Percentiles rank a stretch among this genome's conserved stretches.
Evolutionary conservation across 2,113 vertebrate genomes (phyloP).

Genomic region (Chrysochloris asiatica): DNA sequence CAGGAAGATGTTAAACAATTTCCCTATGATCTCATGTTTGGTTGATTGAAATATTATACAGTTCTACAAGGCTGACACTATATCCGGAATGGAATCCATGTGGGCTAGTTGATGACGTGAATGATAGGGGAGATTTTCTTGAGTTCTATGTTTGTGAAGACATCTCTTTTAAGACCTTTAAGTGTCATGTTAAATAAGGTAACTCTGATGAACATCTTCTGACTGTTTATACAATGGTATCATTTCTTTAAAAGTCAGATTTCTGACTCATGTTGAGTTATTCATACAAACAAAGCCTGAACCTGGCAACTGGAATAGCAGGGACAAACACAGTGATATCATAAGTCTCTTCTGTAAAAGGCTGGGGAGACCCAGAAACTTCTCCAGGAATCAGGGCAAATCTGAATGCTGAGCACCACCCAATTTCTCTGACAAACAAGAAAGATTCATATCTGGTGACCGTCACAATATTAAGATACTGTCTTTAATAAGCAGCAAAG

Average conservation of each 20-base stretch:
- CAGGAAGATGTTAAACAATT: not conserved
- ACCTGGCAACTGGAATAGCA: not conserved
- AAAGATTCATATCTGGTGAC: not conserved
- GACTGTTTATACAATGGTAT: constrained; percentile 45
- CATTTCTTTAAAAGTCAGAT: constrained; percentile 67
- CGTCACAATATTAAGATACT: not conserved
- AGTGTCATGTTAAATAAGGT: constrained; percentile 41
- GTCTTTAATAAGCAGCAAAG: not conserved
- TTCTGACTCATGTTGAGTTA: constrained; percentile 65
- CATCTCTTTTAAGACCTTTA: not conserved
- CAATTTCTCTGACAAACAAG: not conserved
- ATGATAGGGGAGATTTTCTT: not conserved
- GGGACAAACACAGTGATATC: not conserved
- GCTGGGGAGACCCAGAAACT: not conserved
- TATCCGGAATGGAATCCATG: not conserved
- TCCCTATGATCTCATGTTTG: not conserved
- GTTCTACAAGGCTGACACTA: not conserved
- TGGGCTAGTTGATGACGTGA: not conserved
- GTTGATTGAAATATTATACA: not conserved
- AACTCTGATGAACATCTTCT: not conserved
- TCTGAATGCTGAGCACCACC: not conserved
- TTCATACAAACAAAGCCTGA: constrained; percentile 49
- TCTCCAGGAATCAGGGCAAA: not conserved
- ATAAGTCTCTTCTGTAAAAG: not conserved
- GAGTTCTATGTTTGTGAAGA: constrained; percentile 8